These are phyloP conservation scores for Corythornis cristatus DNA, from an alignment of 2,113 vertebrate genomes.

Conservation along the genomic window DNA sequence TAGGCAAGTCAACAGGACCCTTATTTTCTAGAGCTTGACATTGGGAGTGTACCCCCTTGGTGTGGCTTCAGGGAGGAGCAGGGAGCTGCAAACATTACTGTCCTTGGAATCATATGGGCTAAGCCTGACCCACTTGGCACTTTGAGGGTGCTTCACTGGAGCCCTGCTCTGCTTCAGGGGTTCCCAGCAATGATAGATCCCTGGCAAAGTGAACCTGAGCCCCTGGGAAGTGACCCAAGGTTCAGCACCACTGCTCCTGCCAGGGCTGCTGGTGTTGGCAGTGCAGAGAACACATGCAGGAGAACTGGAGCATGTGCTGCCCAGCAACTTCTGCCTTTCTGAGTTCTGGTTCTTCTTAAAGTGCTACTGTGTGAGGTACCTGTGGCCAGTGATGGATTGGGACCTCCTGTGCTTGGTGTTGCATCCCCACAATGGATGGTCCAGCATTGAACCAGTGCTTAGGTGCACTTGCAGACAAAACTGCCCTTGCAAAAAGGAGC, in stretches of 20 bases:
- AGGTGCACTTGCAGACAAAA: not conserved
- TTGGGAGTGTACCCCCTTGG: not conserved
- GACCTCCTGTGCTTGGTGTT: not conserved
- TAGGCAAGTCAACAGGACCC: not conserved
- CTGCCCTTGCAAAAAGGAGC: not conserved
- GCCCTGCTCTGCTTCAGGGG: not conserved
- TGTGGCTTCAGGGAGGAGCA: not conserved
- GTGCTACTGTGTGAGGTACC: not conserved
- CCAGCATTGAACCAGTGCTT: not conserved
- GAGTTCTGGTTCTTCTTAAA: not conserved
- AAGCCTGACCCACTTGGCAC: not conserved
- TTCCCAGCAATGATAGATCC: not conserved
- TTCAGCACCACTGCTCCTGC: not conserved
- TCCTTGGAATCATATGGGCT: not conserved
- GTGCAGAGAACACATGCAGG: not conserved
- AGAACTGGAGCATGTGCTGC: fast-evolving
- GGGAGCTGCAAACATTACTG: not conserved
- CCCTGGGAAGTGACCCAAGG: not conserved
- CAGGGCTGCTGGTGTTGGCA: not conserved
- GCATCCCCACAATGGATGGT: not conserved
- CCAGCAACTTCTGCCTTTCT: not conserved
- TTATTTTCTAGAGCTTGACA: not conserved
- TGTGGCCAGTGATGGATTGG: not conserved
- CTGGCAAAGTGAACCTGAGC: not conserved
- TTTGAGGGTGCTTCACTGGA: not conserved